Evolutionary conservation across 2,797 vertebrate species (phyloP).

Genomic region (Morelia viridis): DNA sequence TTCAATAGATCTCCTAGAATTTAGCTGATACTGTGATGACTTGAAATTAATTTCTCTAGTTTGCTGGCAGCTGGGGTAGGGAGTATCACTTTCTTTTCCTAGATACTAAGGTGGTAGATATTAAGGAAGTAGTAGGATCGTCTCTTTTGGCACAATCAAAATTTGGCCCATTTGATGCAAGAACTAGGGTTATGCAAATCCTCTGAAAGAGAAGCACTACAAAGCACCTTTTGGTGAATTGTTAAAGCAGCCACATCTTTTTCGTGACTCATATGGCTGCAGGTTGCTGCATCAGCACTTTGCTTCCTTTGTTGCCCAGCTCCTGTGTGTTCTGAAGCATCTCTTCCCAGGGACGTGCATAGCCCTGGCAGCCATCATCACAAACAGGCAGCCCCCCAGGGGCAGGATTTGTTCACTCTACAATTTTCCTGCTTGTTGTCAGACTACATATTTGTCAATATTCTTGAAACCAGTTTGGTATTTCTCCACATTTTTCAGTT

Average conservation of each 20-base stretch:
- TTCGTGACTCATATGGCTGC: not conserved
- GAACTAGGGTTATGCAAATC: not conserved
- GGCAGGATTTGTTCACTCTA: not conserved
- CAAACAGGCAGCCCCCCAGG: not conserved
- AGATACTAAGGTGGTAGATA: not conserved
- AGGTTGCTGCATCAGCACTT: not conserved
- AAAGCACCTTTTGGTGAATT: not conserved
- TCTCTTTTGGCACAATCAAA: not conserved
- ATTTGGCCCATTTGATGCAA: not conserved
- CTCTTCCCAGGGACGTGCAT: not conserved
- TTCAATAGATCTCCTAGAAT: not conserved
- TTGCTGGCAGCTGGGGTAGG: not conserved
- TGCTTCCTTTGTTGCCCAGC: not conserved
- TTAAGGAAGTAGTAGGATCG: not conserved
- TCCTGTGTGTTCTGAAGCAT: not conserved
- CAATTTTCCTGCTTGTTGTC: not conserved
- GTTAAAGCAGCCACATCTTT: not conserved
- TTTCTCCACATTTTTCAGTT: not conserved
- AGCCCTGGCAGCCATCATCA: not conserved
- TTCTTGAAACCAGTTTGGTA: not conserved
- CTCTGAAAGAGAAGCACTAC: not conserved
- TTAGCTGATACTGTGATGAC: not conserved
- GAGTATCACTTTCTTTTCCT: not conserved
- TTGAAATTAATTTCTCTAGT: not conserved
- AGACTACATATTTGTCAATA: not conserved